A percentile compares a stretch with the other conserved stretches of the same genome.
Evolutionary conservation across 92 coral and sea anemone species (phyloP).

Genomic region (Epizoanthus illoricatus): DNA sequence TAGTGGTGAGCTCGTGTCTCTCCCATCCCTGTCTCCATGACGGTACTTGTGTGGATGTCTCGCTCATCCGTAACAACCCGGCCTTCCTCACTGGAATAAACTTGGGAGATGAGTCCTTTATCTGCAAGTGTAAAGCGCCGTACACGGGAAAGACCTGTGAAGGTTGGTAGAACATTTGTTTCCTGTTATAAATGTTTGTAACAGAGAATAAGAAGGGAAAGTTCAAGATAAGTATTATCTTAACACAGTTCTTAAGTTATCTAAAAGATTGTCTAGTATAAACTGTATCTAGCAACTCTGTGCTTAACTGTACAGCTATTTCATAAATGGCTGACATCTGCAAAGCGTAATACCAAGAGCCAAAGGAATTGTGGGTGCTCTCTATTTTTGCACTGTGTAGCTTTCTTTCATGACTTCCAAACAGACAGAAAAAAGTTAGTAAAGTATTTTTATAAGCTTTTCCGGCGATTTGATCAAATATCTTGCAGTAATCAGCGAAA

Average conservation of each 20-base stretch:
- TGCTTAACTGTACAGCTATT: too few species aligned
- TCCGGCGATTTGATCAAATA: too few species aligned
- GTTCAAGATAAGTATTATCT: not conserved
- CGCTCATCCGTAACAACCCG: conserved; percentile 59
- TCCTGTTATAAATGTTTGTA: not conserved
- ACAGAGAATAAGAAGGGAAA: not conserved
- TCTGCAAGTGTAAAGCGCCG: conserved; percentile 87
- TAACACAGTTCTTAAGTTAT: not conserved
- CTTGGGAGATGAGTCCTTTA: conserved; percentile 57
- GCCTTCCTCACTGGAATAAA: conserved; percentile 39
- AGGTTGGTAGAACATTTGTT: conserved; percentile 49
- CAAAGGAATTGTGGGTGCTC: too few species aligned
- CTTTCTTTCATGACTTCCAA: too few species aligned
- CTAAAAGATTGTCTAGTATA: too few species aligned
- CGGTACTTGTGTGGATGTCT: conserved; percentile 94
- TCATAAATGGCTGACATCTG: too few species aligned
- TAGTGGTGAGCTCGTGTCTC: conserved; percentile 90
- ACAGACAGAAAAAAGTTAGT: too few species aligned
- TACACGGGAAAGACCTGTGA: conserved; percentile 83
- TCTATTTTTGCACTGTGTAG: too few species aligned
- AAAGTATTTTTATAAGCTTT: too few species aligned
- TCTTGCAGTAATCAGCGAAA: too few species aligned
- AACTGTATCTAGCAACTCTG: too few species aligned
- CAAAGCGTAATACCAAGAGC: too few species aligned
- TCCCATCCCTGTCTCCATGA: conserved; percentile 98